Base-by-base conservation (phyloP, 2,113 vertebrate species). In the Burhinus oedicnemus region DNA sequence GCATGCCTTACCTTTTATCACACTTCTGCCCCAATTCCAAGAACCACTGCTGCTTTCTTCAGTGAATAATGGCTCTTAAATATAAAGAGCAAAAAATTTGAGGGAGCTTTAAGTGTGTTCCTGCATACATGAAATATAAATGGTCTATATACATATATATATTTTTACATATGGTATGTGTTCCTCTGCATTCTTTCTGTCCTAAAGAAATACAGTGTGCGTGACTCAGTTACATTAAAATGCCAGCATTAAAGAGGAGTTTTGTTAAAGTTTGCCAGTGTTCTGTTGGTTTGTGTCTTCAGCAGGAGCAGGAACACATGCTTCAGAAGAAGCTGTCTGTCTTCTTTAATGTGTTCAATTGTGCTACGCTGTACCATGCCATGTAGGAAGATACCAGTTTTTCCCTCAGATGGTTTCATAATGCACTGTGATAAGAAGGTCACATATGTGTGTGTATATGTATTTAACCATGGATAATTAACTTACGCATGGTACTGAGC, bases 31-130 rank as follows among this genome's bases (percentile, higher is more conserved):
- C 98, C 98, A 70, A 98, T 96, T 58, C 98, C 97, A 90, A 98
- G 97, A 45, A 97, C 88, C 1, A 78, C 95, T 49, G 97, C 97
- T 74, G 96, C 92, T 81, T 98, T 98, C 90, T 97, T 98, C 20
- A 97, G 66, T 32, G 98, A 98, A 87, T 98, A 98, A 91, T 98
- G 98, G 66, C 98, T 98, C 98, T 98, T 93, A 87, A 77, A 69
- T 34, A 72, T 38, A 57, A 81, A 55, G 11, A 72, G 12, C 8
- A 54, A 30, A 40, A 60, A 38, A 19, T 68, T 6, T 32, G 42
- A 82, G 26, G 55, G 7, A 58, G 26, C 11, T 89, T 76, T 76
- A 71, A 29, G 42, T 7, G 15, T 65, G 11, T 26, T 57, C 8
- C 23, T 66, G 44, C 18, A 54, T 25, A 54, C 5, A 51, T 9